phyloP scores from a whole-genome alignment of 2,113 vertebrate species.

The Desmodus rotundus region DNA sequence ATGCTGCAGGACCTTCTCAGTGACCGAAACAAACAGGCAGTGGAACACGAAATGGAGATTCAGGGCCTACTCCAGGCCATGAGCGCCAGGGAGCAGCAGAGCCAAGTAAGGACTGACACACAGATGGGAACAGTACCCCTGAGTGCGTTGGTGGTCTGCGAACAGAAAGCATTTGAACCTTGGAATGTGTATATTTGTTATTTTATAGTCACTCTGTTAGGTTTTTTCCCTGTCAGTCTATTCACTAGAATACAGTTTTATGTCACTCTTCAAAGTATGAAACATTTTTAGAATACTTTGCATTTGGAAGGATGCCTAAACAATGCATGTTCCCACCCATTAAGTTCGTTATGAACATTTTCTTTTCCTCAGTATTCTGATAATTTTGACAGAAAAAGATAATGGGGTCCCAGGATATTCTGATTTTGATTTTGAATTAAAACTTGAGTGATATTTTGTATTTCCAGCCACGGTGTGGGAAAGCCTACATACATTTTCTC shows the following conservation, averaged over 20 bases:
- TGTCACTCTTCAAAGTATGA: background rate
- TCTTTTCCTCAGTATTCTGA: background rate
- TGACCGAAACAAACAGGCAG: constrained; percentile 79
- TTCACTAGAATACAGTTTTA: background rate
- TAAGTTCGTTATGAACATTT: background rate
- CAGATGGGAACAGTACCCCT: accelerated
- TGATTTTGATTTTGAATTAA: background rate
- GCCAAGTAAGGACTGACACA: constrained; percentile 78
- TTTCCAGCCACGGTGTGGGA: background rate
- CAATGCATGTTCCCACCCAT: background rate
- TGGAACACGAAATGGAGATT: constrained; percentile 88
- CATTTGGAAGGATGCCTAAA: background rate
- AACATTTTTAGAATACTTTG: background rate
- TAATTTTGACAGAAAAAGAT: background rate
- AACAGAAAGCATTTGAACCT: background rate
- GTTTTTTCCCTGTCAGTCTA: background rate
- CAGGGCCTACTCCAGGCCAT: constrained; percentile 85
- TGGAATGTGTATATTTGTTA: background rate
- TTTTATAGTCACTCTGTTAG: background rate
- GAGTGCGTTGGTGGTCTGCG: accelerated
- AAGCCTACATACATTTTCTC: background rate
- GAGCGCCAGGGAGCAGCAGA: constrained; percentile 85
- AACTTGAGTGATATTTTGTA: background rate
- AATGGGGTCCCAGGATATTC: background rate
- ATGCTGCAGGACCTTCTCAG: constrained; percentile 91